These are phyloP conservation scores for Therioaphis trifolii DNA, from an alignment of 2,888 invertebrate species.

Conservation along the genomic window DNA sequence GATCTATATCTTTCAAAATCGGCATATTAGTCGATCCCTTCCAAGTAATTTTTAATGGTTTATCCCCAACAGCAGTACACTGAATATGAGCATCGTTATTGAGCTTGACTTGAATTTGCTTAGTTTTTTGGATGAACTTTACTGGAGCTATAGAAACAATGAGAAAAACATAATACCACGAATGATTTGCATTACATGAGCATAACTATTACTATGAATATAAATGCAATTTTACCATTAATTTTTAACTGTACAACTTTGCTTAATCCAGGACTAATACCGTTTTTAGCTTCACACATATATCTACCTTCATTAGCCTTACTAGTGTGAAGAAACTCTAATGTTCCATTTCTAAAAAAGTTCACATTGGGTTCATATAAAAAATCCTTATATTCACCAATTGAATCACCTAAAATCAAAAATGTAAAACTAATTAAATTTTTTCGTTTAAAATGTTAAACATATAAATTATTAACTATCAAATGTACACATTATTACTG, in stretches of 20 bases:
- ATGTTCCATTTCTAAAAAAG: conserved; percentile 84
- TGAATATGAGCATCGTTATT: conserved; percentile 86
- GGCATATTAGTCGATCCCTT: conserved; percentile 78
- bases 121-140: conserved; percentile 84
- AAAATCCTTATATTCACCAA: conserved; percentile 85
- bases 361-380: conserved; percentile 82
- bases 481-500: too few relatives aligned
- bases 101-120: conserved; percentile 84
- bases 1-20: conserved; percentile 78
- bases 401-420: conserved; percentile 73
- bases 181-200: not conserved
- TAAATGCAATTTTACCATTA: conserved; percentile 76
- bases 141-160: conserved; percentile 77
- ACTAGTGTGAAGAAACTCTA: conserved; percentile 83
- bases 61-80: conserved; percentile 89
- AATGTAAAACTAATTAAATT: conserved; percentile 23
- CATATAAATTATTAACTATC: too few relatives aligned
- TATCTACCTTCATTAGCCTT: conserved; percentile 92
- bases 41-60: conserved; percentile 88
- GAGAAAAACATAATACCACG: not conserved
- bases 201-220: too few relatives aligned
- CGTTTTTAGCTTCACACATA: conserved; percentile 92
- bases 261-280: conserved; percentile 89
- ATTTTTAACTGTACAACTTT: conserved; percentile 91
- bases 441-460: not conserved